Evolutionary conservation across 2,888 invertebrate genomes (phyloP).

Genomic region (Leucophenga montana): DNA sequence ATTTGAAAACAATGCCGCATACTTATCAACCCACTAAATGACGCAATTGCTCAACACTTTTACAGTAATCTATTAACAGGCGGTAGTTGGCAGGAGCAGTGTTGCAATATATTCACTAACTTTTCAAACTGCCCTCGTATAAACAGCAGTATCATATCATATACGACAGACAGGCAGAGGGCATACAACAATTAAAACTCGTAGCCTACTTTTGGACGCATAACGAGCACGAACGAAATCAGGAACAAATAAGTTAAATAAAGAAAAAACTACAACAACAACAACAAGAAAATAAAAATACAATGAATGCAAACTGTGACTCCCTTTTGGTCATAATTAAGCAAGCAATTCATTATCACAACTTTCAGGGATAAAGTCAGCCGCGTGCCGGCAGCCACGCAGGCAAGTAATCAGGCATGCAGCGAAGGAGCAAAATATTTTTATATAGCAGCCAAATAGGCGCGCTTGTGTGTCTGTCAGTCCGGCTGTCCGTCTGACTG

Average conservation of each 20-base stretch:
- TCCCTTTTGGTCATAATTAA: conserved; percentile 54
- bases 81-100: too few species aligned
- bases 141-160: background rate
- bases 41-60: too few species aligned
- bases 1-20: too few species aligned
- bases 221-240: conserved; percentile 3
- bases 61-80: too few species aligned
- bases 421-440: background rate
- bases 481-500: background rate
- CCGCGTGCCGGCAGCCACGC: background rate
- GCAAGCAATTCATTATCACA: conserved; percentile 59
- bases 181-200: conserved; percentile 22
- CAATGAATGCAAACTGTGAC: conserved; percentile 26
- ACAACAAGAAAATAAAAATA: conserved; percentile 12
- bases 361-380: conserved; percentile 28
- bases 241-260: conserved; percentile 8
- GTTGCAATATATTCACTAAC: too few species aligned
- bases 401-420: background rate
- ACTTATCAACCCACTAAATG: too few species aligned
- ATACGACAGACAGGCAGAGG: background rate
- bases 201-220: conserved; percentile 14
- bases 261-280: conserved; percentile 21
- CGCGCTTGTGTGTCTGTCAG: background rate
- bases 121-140: too few species aligned
- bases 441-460: background rate